These are phyloP conservation scores for Callipepla californica DNA, from an alignment of 2,113 vertebrate species.

Conservation along the genomic window DNA sequence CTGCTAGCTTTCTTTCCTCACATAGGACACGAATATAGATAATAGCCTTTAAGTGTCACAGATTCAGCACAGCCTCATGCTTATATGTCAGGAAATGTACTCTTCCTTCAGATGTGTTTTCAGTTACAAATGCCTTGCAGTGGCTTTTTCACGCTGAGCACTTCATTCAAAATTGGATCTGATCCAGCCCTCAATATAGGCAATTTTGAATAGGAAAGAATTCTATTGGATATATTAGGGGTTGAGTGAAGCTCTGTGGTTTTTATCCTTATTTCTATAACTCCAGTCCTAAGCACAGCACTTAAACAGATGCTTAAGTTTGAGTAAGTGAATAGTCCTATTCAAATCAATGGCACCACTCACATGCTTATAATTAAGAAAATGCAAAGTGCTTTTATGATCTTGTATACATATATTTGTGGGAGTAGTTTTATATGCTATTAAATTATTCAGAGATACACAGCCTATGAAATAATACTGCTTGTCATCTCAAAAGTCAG, in stretches of 20 bases:
- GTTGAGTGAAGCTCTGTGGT: background rate
- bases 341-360: background rate
- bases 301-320: background rate
- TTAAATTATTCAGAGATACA: background rate
- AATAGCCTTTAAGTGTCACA: background rate
- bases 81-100: background rate
- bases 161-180: background rate
- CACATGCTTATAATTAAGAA: background rate
- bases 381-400: background rate
- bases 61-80: background rate
- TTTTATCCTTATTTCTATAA: background rate
- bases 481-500: background rate
- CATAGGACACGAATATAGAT: background rate
- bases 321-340: background rate
- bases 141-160: background rate
- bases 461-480: background rate
- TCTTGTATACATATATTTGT: background rate
- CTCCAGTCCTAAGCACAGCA: background rate
- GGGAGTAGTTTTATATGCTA: background rate
- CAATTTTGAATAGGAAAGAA: background rate
- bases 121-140: background rate
- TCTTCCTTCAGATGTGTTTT: constrained; percentile 13
- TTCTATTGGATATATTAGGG: background rate
- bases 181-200: background rate
- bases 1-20: background rate